A percentile compares a stretch with the other conserved stretches of the same genome.
Evolutionary conservation across 2,797 vertebrate genomes (phyloP).

Genomic region (Pipistrellus pygmaeus): DNA sequence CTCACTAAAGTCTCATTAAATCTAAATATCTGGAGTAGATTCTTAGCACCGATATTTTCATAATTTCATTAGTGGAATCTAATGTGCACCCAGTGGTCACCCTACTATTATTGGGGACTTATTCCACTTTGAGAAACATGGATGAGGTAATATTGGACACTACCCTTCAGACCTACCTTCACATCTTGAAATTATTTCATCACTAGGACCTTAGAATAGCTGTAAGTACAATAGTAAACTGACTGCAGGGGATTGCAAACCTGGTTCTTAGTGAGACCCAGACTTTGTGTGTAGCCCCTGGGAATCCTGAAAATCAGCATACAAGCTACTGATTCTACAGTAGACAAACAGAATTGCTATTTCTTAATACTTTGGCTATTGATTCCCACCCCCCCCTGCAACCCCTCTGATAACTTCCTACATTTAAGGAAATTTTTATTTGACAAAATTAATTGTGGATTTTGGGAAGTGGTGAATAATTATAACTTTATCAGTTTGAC

Average conservation of each 20-base stretch:
- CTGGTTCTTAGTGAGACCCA: not conserved
- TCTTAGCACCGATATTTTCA: not conserved
- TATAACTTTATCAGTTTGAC: conserved; percentile 76
- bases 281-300: fast-evolving
- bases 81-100: not conserved
- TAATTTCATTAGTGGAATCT: not conserved
- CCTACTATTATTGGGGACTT: not conserved
- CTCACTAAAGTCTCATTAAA: not conserved
- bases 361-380: not conserved
- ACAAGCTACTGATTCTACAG: not conserved
- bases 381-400: no score
- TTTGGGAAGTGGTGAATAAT: conserved; percentile 35
- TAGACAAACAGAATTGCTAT: not conserved
- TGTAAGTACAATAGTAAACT: not conserved
- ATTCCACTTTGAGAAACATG: not conserved
- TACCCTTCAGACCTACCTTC: not conserved
- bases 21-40: not conserved
- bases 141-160: not conserved
- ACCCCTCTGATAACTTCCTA: not conserved
- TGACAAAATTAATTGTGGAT: not conserved
- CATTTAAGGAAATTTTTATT: conserved; percentile 45
- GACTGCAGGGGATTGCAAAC: not conserved
- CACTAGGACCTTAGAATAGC: not conserved
- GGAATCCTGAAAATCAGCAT: not conserved
- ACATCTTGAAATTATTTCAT: not conserved